Base-by-base conservation (phyloP, 1,140 invertebrate genomes). In the Drosophila ercepeae region DNA sequence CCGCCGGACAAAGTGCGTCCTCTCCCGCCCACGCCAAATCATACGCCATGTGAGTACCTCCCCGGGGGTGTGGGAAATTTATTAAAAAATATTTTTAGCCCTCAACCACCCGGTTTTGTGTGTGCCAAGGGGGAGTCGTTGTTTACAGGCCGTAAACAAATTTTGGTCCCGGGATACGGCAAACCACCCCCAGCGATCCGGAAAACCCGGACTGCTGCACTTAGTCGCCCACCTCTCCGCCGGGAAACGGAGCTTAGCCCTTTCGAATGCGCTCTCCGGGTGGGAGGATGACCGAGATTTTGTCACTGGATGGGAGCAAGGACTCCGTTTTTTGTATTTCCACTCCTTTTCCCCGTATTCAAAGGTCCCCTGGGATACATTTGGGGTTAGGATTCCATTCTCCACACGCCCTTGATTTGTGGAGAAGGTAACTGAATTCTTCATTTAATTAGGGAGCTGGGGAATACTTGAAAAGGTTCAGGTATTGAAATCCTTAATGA, bases 1-100 rank as follows among this genome's bases (percentile, higher is more conserved):
- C 95, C 95, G 36, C 95, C 95, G 73, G 95, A 95, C 92, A 96
- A 96, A 92, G 93, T 94, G 74, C 92, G 95, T 69, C 95, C 95
- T 6, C 92, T 95, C 69, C 94, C 94, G 2, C 92, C 93, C 27
- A 94, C 94, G 5, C 93, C 94, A 61, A 92, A 92, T 67, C 94
- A 94, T 78, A 91, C 92, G 89, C 94, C 92, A 78, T 89, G 90
- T 91, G 79, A 91, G 90, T 91, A 68, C 45, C 11, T 27, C 32
- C n/a, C 21, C 14, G 23, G 13, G 23, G 59, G 69, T 55, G 19
- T 73, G 72, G 50, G 73, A 75, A 82, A 82, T 77, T 71, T 88
- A 81, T 84, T 86, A 81, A 86, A 81, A 84, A 84, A 72, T 86
- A 44, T 57, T 57, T 41, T 50, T 39, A 78, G 48, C 34, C 60